These are phyloP conservation scores for Frankliniella fusca DNA, from an alignment of 2,888 invertebrate genomes.

Conservation along the genomic window DNA sequence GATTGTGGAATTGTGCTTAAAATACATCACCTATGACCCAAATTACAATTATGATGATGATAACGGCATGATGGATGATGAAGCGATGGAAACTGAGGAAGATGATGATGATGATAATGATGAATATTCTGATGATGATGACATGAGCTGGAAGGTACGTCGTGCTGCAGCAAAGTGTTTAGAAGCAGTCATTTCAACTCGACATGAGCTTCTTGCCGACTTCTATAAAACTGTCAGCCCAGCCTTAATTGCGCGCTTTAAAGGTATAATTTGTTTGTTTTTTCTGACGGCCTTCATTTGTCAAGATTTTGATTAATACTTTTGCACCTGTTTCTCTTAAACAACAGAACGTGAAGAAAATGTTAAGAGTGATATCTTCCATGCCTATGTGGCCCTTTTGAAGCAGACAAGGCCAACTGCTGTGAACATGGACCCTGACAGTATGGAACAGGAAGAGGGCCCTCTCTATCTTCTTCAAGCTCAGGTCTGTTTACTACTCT, in stretches of 20 bases:
- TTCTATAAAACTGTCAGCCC: slow-evolving; percentile 88
- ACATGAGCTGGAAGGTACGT: slow-evolving; percentile 98
- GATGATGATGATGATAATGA: slow-evolving; percentile 79
- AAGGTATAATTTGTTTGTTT: slow-evolving; percentile 56
- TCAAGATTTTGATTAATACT: neutral
- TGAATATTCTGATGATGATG: slow-evolving; percentile 98
- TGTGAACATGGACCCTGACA: slow-evolving; percentile 60
- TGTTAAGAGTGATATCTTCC: slow-evolving; percentile 96
- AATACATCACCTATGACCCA: slow-evolving; percentile 93
- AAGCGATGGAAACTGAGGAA: slow-evolving; percentile 63
- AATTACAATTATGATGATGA: slow-evolving; percentile 96
- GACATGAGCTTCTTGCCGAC: slow-evolving; percentile 84
- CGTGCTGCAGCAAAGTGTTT: slow-evolving; percentile 96
- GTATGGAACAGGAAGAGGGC: slow-evolving; percentile 68
- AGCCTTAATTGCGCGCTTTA: slow-evolving; percentile 85
- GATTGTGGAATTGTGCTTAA: slow-evolving; percentile 82
- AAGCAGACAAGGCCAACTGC: slow-evolving; percentile 78
- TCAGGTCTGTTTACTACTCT: slow-evolving; percentile 39
- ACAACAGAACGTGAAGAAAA: slow-evolving; percentile 90
- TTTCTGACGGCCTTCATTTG: neutral
- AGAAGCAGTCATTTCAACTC: slow-evolving; percentile 88
- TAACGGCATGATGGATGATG: slow-evolving; percentile 52
- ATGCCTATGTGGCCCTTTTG: slow-evolving; percentile 89
- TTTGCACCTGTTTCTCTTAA: slow-evolving; percentile 11
- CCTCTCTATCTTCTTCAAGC: slow-evolving; percentile 42